phyloP scores from a whole-genome alignment of 2,113 vertebrate species.

The Aegotheles bennettii region DNA sequence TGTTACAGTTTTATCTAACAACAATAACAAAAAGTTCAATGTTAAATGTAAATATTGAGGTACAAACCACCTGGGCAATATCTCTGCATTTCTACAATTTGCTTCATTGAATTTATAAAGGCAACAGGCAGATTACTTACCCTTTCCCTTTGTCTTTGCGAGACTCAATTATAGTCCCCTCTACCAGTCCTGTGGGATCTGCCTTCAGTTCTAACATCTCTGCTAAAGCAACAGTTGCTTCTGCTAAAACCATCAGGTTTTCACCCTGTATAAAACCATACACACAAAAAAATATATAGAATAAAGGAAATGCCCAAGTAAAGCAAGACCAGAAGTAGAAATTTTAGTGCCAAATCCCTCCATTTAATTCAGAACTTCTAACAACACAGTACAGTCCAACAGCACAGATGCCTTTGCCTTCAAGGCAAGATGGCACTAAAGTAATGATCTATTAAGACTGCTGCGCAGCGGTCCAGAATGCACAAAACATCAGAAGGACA shows the following conservation, averaged over 20 bases:
- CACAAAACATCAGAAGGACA: not conserved
- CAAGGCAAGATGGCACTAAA: not conserved
- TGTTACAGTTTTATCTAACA: not conserved
- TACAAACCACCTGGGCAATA: not conserved
- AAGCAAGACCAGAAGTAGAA: not conserved
- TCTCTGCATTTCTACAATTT: not conserved
- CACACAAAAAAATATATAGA: not conserved
- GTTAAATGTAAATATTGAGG: not conserved
- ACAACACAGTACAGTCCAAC: not conserved
- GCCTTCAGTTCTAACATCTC: conserved; percentile 93
- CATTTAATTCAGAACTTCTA: not conserved
- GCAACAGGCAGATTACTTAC: conserved; percentile 29
- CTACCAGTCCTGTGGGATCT: conserved; percentile 79
- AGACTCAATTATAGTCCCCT: conserved; percentile 89
- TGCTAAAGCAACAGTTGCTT: conserved; percentile 86
- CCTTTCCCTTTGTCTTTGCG: conserved; percentile 89
- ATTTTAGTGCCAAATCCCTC: not conserved
- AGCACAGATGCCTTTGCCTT: not conserved
- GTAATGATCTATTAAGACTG: not conserved
- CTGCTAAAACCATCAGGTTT: conserved; percentile 85
- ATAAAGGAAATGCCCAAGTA: not conserved
- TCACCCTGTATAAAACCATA: conserved; percentile 76
- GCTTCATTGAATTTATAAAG: not conserved
- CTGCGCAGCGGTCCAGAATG: not conserved
- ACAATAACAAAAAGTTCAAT: not conserved